Conservation (phyloP, 2,113 vertebrate genomes). For the Xerus inauris region DNA sequence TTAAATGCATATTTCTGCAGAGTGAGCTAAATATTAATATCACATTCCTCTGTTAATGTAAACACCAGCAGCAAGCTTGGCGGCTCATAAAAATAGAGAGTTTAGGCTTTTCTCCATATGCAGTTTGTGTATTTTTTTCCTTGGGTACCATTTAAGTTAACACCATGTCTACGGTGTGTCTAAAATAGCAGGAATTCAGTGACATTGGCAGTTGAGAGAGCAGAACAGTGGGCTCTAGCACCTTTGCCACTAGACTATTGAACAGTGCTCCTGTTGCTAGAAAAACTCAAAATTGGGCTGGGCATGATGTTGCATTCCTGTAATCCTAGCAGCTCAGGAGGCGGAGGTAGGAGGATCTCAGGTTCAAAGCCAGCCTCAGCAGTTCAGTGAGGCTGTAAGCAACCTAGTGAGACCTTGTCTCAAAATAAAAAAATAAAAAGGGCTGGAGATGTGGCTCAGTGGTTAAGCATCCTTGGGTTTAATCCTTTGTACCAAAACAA, state of each 20-base stretch:
- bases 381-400: no score
- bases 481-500: no score
- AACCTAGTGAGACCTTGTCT: no score
- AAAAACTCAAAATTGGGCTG: background rate
- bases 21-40: conserved; percentile 79
- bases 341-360: no score
- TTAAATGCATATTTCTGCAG: conserved; percentile 71
- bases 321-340: no score
- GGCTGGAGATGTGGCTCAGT: no score
- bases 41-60: conserved; percentile 73
- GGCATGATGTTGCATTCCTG: no score
- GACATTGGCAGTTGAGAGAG: background rate
- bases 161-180: background rate
- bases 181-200: conserved; percentile 21
- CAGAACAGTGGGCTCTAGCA: background rate
- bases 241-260: background rate
- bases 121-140: background rate
- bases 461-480: no score
- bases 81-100: conserved; percentile 53
- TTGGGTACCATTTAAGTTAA: conserved; percentile 48
- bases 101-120: conserved; percentile 47
- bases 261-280: background rate
- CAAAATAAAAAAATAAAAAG: no score
- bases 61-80: conserved; percentile 74
- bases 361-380: no score